phyloP scores from a whole-genome alignment of 2,888 invertebrate species.

The Caenorhabditis drosophilae region DNA sequence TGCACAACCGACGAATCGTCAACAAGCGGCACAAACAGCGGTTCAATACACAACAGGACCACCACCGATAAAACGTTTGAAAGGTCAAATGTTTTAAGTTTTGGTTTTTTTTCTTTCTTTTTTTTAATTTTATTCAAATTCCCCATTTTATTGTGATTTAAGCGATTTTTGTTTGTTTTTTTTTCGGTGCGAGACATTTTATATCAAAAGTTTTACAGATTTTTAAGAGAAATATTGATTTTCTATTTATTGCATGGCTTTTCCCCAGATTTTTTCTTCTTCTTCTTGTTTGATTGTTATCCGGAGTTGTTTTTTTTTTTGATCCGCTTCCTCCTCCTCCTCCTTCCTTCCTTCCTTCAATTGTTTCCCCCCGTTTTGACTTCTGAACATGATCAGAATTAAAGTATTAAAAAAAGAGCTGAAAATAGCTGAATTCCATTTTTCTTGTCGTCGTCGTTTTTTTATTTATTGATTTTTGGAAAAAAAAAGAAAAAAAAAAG shows the following conservation, averaged over 20 bases:
- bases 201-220: too few relatives aligned
- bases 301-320: slow-evolving; percentile 5
- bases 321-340: background rate
- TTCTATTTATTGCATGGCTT: slow-evolving; percentile 19
- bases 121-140: too few relatives aligned
- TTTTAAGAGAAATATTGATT: background rate
- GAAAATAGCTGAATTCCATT: too few relatives aligned
- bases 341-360: slow-evolving; percentile 10
- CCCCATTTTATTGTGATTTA: too few relatives aligned
- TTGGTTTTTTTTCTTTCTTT: slow-evolving; percentile 1
- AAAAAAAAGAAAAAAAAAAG: too few relatives aligned
- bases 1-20: background rate
- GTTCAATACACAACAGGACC: background rate
- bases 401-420: too few relatives aligned
- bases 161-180: too few relatives aligned
- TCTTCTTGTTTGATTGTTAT: slow-evolving; percentile 1
- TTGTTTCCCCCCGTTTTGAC: slow-evolving; percentile 1
- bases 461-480: too few relatives aligned
- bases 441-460: background rate
- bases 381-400: too few relatives aligned
- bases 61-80: slow-evolving; percentile 1
- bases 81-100: slow-evolving; percentile 5
- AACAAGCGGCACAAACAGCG: too few relatives aligned
- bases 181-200: too few relatives aligned
- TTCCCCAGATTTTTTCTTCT: slow-evolving; percentile 20